Percentiles rank a stretch among this genome's conserved stretches.
These are phyloP conservation scores for Pristionchus arcanus DNA, from an alignment of 2,888 invertebrate species.

Conservation along the genomic window DNA sequence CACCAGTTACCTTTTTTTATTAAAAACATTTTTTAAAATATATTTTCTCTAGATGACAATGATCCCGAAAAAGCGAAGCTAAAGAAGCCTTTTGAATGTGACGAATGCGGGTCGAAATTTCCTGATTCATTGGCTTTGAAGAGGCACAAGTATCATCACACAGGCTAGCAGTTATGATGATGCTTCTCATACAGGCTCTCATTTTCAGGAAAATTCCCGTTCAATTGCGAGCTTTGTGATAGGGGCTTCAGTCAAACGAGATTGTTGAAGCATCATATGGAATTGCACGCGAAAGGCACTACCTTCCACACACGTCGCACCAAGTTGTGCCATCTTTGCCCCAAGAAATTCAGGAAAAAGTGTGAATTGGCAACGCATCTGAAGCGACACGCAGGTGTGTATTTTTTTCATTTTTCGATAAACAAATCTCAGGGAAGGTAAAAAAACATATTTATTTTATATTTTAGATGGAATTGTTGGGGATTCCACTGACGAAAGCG, in stretches of 20 bases:
- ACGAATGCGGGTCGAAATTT: background rate
- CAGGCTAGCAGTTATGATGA: background rate
- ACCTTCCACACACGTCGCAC: background rate
- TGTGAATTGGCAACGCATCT: background rate
- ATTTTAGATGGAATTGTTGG: background rate
- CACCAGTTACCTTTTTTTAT: background rate
- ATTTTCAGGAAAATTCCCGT: background rate
- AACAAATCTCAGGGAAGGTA: too few species aligned
- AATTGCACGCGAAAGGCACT: background rate
- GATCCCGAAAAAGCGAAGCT: background rate
- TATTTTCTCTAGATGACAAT: background rate
- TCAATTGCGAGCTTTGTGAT: background rate
- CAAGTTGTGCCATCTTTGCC: background rate
- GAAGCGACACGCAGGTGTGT: background rate
- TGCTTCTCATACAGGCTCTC: background rate
- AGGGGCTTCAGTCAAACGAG: background rate
- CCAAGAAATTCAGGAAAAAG: background rate
- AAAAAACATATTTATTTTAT: too few species aligned
- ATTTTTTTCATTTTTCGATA: too few species aligned
- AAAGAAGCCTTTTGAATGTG: background rate
- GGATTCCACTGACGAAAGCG: background rate
- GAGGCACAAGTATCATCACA: background rate
- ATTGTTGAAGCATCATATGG: background rate
- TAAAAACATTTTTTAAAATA: background rate
- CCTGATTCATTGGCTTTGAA: background rate